phyloP scores from a whole-genome alignment of 1,140 invertebrate genomes.

The Steinernema feltiae region DNA sequence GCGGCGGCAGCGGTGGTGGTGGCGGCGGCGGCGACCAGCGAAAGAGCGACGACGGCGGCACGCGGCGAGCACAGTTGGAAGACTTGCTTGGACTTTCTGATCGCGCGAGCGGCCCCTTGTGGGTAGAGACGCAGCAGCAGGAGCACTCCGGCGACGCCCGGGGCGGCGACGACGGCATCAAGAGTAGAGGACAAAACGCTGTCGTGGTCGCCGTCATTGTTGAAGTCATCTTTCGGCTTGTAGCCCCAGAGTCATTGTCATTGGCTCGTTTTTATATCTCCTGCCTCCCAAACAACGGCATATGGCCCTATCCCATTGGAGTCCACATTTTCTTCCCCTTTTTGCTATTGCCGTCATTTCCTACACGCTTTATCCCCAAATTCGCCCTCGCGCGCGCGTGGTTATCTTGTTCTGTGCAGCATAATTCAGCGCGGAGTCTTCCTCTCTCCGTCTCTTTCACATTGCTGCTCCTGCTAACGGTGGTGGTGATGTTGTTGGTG shows the following conservation, averaged over 20 bases:
- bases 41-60: background rate
- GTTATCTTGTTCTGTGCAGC: too few species aligned
- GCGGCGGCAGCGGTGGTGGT: background rate
- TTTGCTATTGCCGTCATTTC: background rate
- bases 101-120: background rate
- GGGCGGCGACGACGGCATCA: background rate
- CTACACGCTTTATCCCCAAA: background rate
- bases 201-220: too few species aligned
- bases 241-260: background rate
- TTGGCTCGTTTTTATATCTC: background rate
- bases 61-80: background rate
- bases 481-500: too few species aligned
- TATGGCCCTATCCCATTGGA: background rate
- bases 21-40: background rate
- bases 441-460: background rate
- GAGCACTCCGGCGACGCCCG: too few species aligned
- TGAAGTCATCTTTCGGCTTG: too few species aligned
- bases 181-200: too few species aligned
- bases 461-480: background rate
- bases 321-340: background rate
- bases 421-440: too few species aligned
- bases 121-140: constrained; percentile 7
- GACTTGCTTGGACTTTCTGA: background rate
- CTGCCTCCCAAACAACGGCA: background rate
- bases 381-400: background rate